Evolutionary conservation across 2,113 vertebrate genomes (phyloP).

Genomic region (Hydropotes inermis): DNA sequence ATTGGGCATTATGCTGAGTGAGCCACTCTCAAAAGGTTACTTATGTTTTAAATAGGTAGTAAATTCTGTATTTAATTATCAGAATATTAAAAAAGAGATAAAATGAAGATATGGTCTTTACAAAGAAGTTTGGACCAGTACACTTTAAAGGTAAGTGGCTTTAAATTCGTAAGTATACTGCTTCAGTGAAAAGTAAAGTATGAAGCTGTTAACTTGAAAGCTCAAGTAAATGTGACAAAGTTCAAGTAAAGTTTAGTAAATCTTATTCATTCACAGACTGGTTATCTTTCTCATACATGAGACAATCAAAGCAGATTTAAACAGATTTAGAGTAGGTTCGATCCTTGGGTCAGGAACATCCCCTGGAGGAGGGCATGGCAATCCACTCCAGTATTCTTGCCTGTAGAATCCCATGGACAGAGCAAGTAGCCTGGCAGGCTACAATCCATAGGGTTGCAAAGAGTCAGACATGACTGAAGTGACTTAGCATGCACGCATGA

Average conservation of each 20-base stretch:
- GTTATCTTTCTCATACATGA: neutral
- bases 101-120: slow-evolving; percentile 25
- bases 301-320: neutral
- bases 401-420: neutral
- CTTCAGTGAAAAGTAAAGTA: neutral
- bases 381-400: neutral
- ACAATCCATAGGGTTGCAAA: neutral
- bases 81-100: neutral
- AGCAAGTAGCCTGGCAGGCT: neutral
- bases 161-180: neutral
- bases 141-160: slow-evolving; percentile 41
- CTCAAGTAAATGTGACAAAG: slow-evolving; percentile 15
- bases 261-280: neutral
- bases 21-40: neutral
- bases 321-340: neutral
- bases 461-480: neutral
- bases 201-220: neutral
- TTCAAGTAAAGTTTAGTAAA: neutral
- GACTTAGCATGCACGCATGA: neutral
- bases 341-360: neutral
- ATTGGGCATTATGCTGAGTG: neutral
- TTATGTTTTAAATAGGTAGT: slow-evolving; percentile 12
- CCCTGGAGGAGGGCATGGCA: neutral
- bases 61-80: slow-evolving; percentile 28
- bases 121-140: neutral